phyloP scores from a whole-genome alignment of 53 echinoderm and acorn worm species.

The Antedon mediterranea region DNA sequence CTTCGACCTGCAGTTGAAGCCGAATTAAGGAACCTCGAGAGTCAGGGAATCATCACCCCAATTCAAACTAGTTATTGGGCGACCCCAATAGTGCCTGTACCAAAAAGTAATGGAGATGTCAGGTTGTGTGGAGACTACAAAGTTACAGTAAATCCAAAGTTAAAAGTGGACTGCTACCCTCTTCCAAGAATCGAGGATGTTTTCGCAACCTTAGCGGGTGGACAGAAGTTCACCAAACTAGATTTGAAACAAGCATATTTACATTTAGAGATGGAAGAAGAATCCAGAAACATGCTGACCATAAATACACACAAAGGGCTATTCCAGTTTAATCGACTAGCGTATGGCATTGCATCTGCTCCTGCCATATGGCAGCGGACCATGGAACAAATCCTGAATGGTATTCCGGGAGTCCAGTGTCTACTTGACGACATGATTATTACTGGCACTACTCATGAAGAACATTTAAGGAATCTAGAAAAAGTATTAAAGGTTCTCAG shows the following conservation, averaged over 20 bases:
- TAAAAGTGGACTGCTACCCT: not conserved
- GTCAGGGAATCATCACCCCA: too few species aligned
- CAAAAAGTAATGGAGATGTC: too few species aligned
- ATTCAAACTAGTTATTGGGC: too few species aligned
- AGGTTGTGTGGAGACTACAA: slow-evolving; percentile 12
- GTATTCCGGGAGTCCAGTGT: slow-evolving; percentile 27
- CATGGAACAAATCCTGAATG: slow-evolving; percentile 37
- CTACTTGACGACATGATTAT: slow-evolving; percentile 1
- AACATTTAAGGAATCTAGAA: slow-evolving; percentile 1
- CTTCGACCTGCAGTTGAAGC: too few species aligned
- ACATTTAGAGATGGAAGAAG: not conserved
- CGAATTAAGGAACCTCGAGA: too few species aligned
- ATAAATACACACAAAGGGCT: slow-evolving; percentile 54
- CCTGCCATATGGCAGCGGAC: slow-evolving; percentile 52
- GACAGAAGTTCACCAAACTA: too few species aligned
- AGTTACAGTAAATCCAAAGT: slow-evolving; percentile 2
- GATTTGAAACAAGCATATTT: not conserved
- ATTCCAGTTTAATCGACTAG: slow-evolving; percentile 28
- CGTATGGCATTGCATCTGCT: slow-evolving; percentile 51
- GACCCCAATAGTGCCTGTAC: too few species aligned
- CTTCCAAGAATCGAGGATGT: too few species aligned
- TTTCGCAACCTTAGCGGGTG: not conserved
- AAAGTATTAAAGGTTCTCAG: slow-evolving; percentile 1
- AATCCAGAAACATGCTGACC: not conserved
- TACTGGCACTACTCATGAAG: not conserved